Conservation (phyloP, 1,140 invertebrate species). For the Sarcophaga peregrina region DNA sequence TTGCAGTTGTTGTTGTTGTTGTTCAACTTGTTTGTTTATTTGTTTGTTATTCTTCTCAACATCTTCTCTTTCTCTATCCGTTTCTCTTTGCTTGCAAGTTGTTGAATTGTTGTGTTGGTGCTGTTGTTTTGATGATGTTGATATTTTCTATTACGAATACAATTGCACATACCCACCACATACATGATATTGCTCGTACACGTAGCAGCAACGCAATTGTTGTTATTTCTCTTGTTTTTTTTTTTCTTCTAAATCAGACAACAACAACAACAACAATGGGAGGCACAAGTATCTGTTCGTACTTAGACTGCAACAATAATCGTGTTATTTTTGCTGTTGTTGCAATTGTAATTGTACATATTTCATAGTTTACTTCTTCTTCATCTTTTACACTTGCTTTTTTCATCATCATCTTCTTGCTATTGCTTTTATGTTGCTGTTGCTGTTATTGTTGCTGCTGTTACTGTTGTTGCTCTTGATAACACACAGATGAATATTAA, state of each 20-base stretch:
- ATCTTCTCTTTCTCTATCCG: too few species aligned
- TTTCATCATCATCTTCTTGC: too few species aligned
- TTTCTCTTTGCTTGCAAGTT: not conserved
- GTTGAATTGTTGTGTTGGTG: not conserved
- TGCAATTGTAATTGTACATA: not conserved
- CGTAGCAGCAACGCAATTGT: too few species aligned
- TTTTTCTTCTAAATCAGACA: too few species aligned
- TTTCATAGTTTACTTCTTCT: not conserved
- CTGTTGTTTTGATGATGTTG: too few species aligned
- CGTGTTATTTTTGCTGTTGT: not conserved
- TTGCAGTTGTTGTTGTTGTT: not conserved
- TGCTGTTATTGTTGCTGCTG: conserved; percentile 13
- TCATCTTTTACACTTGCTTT: too few species aligned
- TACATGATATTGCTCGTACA: too few species aligned
- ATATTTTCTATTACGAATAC: conserved; percentile 36
- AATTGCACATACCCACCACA: not conserved
- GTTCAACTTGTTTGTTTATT: not conserved
- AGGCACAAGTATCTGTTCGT: too few species aligned
- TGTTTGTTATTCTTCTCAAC: not conserved
- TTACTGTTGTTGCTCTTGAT: conserved; percentile 29
- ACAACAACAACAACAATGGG: too few species aligned
- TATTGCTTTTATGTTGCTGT: conserved; percentile 20
- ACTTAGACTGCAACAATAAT: too few species aligned
- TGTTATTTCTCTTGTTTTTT: too few species aligned
- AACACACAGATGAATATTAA: conserved; percentile 22